A percentile compares a stretch with the other conserved stretches of the same genome.
phyloP scores from a whole-genome alignment of 1,140 invertebrate genomes.

The Steinernema khuongi region DNA sequence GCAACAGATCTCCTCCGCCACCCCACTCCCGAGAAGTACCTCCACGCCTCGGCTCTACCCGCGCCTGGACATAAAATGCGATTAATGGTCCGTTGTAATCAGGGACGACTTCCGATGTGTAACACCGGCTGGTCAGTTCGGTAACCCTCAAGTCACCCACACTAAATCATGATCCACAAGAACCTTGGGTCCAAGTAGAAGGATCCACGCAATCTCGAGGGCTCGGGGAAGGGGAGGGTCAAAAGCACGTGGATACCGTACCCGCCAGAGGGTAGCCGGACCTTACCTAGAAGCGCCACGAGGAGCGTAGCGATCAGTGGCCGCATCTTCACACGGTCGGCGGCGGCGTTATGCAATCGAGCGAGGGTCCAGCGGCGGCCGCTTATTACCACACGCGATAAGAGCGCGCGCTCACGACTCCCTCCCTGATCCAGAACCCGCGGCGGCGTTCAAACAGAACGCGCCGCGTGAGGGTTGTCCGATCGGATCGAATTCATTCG shows the following conservation, averaged over 20 bases:
- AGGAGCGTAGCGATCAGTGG: background rate
- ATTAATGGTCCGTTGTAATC: background rate
- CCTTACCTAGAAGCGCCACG: background rate
- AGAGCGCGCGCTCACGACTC: slow-evolving; percentile 16
- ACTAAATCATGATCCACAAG: no score
- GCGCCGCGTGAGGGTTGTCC: background rate
- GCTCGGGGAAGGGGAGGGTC: no score
- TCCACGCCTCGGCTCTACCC: no score
- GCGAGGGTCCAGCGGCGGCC: background rate
- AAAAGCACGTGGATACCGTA: no score
- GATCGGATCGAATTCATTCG: no score
- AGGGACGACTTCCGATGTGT: background rate
- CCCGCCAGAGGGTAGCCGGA: background rate
- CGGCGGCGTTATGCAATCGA: slow-evolving; percentile 14
- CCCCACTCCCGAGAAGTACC: no score
- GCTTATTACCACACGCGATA: slow-evolving; percentile 16
- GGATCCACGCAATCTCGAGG: no score
- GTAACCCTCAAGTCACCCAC: no score
- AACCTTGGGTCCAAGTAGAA: no score
- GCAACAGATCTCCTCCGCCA: no score
- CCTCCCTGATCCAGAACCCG: background rate
- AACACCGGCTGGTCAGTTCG: background rate
- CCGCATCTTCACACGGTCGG: background rate
- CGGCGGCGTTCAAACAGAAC: slow-evolving; percentile 7
- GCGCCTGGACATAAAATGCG: slow-evolving; percentile 2